Percentiles rank a stretch among this genome's conserved stretches.
Evolutionary conservation across 2,888 invertebrate genomes (phyloP).

Genomic region (Noctua janthe): DNA sequence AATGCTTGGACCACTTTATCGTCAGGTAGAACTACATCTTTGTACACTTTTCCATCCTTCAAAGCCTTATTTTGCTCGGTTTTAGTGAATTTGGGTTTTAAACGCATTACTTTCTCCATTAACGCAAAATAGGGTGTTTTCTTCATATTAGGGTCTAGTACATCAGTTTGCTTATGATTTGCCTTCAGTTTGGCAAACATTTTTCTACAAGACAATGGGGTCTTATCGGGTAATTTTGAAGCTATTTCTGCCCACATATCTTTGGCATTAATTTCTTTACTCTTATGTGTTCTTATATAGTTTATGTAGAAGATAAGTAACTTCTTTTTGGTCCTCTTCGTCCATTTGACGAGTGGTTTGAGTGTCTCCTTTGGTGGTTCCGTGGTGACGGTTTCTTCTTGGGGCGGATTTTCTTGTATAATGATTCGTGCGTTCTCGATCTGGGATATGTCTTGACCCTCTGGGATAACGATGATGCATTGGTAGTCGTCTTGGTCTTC

Average conservation of each 20-base stretch:
- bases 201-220: conserved; percentile 77
- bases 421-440: conserved; percentile 75
- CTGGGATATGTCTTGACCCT: conserved; percentile 78
- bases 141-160: conserved; percentile 52
- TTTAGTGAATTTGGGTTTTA: conserved; percentile 79
- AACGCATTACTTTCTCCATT: conserved; percentile 77
- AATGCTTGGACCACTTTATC: conserved; percentile 79
- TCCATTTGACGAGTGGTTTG: conserved; percentile 76
- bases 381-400: conserved; percentile 34
- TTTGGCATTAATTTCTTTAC: conserved; percentile 75
- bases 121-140: conserved; percentile 72
- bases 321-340: conserved; percentile 77
- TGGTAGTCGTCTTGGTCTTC: conserved; percentile 87
- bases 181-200: conserved; percentile 80
- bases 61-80: conserved; percentile 65
- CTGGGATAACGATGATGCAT: conserved; percentile 87
- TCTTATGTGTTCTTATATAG: conserved; percentile 77
- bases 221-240: conserved; percentile 75
- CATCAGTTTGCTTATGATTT: conserved; percentile 70
- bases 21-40: conserved; percentile 76
- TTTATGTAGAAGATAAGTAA: conserved; percentile 80
- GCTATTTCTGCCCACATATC: conserved; percentile 84
- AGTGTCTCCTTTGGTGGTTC: conserved; percentile 49
- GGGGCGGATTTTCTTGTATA: conserved; percentile 59
- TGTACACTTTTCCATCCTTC: conserved; percentile 73